Evolutionary conservation across 2,113 vertebrate genomes (phyloP).

Genomic region (Myrmecophaga tridactyla): DNA sequence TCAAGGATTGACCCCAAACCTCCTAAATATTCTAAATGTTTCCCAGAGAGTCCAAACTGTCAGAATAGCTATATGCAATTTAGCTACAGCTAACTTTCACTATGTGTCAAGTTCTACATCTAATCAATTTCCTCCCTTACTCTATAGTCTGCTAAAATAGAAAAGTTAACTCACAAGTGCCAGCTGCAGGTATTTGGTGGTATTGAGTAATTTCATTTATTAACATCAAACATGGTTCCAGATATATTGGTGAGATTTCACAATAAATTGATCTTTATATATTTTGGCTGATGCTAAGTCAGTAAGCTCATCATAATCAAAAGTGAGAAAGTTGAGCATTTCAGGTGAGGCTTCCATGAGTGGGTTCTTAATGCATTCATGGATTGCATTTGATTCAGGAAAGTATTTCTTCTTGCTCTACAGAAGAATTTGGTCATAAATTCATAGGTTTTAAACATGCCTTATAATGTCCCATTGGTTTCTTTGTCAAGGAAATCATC

Average conservation of each 20-base stretch:
- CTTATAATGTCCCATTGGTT: not conserved
- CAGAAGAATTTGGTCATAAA: not conserved
- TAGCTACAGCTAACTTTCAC: not conserved
- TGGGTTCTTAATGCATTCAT: not conserved
- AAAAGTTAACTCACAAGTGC: not conserved
- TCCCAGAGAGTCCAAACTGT: not conserved
- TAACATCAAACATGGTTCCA: not conserved
- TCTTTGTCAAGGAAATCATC: not conserved
- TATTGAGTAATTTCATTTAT: not conserved
- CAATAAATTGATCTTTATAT: not conserved
- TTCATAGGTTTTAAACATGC: not conserved
- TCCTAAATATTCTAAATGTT: not conserved
- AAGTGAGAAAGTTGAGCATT: not conserved
- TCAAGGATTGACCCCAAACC: fast-evolving
- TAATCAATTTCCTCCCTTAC: not conserved
- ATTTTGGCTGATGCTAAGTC: not conserved
- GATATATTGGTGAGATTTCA: not conserved
- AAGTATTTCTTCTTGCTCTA: not conserved
- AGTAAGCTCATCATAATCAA: not conserved
- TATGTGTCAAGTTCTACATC: not conserved
- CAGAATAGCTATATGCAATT: not conserved
- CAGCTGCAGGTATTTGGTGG: not conserved
- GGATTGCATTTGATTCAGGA: not conserved
- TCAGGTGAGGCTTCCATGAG: not conserved
- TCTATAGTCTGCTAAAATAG: not conserved